These are phyloP conservation scores for Sebastes minor DNA, from an alignment of 2,797 vertebrate species.

Conservation along the genomic window DNA sequence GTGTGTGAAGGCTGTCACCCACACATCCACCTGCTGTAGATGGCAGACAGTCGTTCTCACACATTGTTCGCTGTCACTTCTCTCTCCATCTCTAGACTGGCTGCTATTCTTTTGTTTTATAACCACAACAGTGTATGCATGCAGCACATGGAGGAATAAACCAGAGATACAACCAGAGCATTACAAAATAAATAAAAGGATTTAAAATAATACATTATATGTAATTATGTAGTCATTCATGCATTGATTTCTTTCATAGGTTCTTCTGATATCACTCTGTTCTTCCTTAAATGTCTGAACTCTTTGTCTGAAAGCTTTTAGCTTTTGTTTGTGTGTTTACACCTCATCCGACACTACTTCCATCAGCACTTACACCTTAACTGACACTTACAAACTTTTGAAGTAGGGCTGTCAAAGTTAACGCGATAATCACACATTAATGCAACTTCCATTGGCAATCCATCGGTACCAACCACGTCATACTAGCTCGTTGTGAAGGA, in stretches of 20 bases:
- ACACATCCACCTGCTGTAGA: background rate
- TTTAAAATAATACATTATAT: background rate
- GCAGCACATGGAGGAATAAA: background rate
- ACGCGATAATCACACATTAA: too few relatives aligned
- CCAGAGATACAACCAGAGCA: background rate
- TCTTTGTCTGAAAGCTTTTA: background rate
- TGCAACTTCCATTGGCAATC: too few relatives aligned
- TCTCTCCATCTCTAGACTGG: background rate
- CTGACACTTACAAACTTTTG: too few relatives aligned
- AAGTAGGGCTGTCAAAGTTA: too few relatives aligned
- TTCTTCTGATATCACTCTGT: background rate
- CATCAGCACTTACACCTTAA: too few relatives aligned
- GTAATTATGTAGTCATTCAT: background rate
- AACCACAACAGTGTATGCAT: background rate
- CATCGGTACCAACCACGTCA: too few relatives aligned
- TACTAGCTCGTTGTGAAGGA: too few relatives aligned
- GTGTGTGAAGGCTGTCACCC: background rate
- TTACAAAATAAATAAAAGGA: background rate
- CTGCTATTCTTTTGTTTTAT: background rate
- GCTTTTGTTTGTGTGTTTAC: background rate
- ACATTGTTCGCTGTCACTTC: background rate
- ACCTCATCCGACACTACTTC: too few relatives aligned
- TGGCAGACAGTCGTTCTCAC: background rate
- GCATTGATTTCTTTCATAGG: background rate
- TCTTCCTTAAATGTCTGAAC: background rate